A percentile compares a stretch with the other conserved stretches of the same genome.
Evolutionary conservation across 2,113 vertebrate species (phyloP).

Genomic region (Sebastes fasciatus): DNA sequence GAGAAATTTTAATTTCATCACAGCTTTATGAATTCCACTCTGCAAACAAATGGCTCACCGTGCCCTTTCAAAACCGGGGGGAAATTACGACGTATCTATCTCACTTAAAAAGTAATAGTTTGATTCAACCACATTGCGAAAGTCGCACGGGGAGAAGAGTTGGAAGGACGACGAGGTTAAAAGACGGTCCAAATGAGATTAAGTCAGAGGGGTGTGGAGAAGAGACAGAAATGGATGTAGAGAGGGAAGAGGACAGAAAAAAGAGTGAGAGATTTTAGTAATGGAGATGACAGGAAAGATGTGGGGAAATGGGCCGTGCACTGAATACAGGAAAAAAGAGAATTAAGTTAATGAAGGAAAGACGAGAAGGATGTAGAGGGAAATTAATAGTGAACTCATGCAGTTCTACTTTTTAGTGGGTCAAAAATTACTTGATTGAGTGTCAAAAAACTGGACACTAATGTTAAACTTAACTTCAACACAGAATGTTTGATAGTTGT

Average conservation of each 20-base stretch:
- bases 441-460: no score
- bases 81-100: neutral
- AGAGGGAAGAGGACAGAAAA: neutral
- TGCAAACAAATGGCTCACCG: constrained; percentile 26
- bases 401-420: neutral
- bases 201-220: constrained; percentile 25
- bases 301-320: constrained; percentile 42
- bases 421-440: no score
- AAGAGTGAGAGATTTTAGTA: constrained; percentile 35
- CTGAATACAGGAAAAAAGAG: constrained; percentile 5
- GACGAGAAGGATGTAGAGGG: constrained; percentile 9
- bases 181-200: constrained; percentile 26
- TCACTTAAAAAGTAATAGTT: neutral
- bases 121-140: neutral
- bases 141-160: neutral
- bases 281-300: constrained; percentile 44
- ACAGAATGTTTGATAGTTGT: no score
- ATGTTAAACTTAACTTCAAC: no score
- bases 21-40: constrained; percentile 18
- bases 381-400: constrained; percentile 4
- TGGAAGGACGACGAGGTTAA: constrained; percentile 1
- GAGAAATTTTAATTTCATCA: constrained; percentile 43
- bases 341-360: constrained; percentile 42
- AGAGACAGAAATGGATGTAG: neutral
- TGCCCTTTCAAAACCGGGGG: neutral